Evolutionary conservation across 2,888 invertebrate genomes (phyloP), one percentile per base, ranked within the genome.

Genomic region (Agonopterix heracliana): DNA sequence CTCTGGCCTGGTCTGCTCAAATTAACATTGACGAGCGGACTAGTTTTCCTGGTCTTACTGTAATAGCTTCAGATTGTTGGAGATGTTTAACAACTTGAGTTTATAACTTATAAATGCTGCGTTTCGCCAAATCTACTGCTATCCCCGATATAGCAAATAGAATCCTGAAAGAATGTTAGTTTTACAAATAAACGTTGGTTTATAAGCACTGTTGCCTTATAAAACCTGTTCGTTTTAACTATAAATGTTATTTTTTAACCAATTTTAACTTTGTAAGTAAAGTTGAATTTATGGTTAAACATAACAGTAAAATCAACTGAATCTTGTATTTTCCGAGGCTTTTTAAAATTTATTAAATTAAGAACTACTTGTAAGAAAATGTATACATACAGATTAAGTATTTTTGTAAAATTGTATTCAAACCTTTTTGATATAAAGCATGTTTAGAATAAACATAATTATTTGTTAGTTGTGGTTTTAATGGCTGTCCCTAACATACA

Each of bases 391-490:
- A 38, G 38, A 36, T 38, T 43, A 38, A 48, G 44, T 48, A 44
- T 48, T 48, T 48, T 48, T 34, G 9, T 48, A 44, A n/a, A n/a
- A 44, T 5, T 48, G 40, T 48, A 70, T 67, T 72, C 63, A 57
- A 59, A 62, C 52, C 17, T 47, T 74, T 71, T 76, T 78, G 77
- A 71, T 66, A 66, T 71, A 64, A 64, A 73, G 85, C 85, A 84
- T 86, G 86, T 83, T 78, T 75, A 74, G 71, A 85, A 85, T 85
- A 86, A 85, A 85, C 63, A 69, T 65, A 59, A 75, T 85, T 80
- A 84, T 86, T 85, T 86, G 85, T 87, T 86, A 78, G 81, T 78
- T 77, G 83, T 87, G 78, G 84, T 88, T 88, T 88, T 80, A 80
- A 72, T 83, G 69, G 75, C 78, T 76, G 70, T 68, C 64, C 81